Evolutionary conservation across 37 sponge, comb jelly and placozoan species (phyloP).

Genomic region (Axinella damicornis): DNA sequence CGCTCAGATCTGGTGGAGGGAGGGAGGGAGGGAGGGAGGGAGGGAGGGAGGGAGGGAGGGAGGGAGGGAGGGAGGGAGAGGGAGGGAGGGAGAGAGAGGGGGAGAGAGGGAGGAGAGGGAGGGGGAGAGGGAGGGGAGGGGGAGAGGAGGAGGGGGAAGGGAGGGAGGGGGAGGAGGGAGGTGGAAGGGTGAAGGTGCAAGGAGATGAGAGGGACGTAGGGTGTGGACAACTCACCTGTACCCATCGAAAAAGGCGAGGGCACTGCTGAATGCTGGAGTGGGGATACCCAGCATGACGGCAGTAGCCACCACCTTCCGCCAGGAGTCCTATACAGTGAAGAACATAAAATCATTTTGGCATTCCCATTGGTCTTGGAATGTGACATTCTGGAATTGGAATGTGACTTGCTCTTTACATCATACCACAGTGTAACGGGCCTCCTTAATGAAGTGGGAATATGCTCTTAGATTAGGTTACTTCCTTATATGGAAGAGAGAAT

Average conservation of each 20-base stretch:
- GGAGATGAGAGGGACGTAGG: background rate
- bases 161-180: too few species aligned
- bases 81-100: background rate
- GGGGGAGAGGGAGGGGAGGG: background rate
- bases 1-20: conserved; percentile 54
- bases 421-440: too few species aligned
- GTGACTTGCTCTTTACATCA: too few species aligned
- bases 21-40: background rate
- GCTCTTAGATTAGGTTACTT: too few species aligned
- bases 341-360: too few species aligned
- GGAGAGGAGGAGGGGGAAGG: background rate
- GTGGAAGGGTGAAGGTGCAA: background rate
- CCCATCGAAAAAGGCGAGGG: conserved; percentile 99
- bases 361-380: too few species aligned
- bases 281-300: conserved; percentile 93
- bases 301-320: conserved; percentile 88
- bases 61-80: background rate
- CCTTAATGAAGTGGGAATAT: too few species aligned
- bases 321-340: conserved; percentile 64
- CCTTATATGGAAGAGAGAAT: too few species aligned
- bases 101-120: background rate
- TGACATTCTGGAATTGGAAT: too few species aligned
- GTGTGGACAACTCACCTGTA: conserved; percentile 67
- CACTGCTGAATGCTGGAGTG: conserved; percentile 93
- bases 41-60: background rate